Evolutionary conservation across 37 sponge, comb jelly and placozoan genomes (phyloP).

Genomic region (Spongia lamella): DNA sequence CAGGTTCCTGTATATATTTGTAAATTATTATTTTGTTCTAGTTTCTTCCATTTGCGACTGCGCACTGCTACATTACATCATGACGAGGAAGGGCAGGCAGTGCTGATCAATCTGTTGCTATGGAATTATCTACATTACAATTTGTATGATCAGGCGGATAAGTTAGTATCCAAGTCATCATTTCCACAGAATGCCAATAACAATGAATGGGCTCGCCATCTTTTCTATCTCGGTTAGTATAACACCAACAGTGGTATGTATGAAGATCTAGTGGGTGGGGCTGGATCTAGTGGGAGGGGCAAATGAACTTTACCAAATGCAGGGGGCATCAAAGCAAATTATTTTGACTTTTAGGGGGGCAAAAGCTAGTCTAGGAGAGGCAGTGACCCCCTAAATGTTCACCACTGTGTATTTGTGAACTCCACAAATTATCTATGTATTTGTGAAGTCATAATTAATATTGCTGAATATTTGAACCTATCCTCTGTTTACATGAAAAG

Average conservation of each 20-base stretch:
- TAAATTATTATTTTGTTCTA: slow-evolving; percentile 2
- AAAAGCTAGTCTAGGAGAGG: too few relatives aligned
- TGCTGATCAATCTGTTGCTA: slow-evolving; percentile 87
- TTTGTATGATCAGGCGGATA: slow-evolving; percentile 94
- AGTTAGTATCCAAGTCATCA: slow-evolving; percentile 84
- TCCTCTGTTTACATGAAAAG: too few relatives aligned
- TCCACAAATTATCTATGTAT: too few relatives aligned
- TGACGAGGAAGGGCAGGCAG: slow-evolving; percentile 89
- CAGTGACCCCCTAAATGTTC: too few relatives aligned
- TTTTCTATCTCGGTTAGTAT: slow-evolving; percentile 84
- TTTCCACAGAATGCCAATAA: slow-evolving; percentile 93
- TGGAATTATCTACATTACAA: slow-evolving; percentile 94
- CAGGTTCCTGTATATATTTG: slow-evolving; percentile 1
- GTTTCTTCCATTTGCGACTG: slow-evolving; percentile 83
- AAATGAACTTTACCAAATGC: too few relatives aligned
- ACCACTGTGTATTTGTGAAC: too few relatives aligned
- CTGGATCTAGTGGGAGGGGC: too few relatives aligned
- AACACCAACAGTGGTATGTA: neutral
- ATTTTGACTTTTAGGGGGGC: too few relatives aligned
- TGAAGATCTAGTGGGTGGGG: too few relatives aligned
- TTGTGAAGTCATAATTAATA: too few relatives aligned
- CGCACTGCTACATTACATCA: slow-evolving; percentile 85
- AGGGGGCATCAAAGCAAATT: too few relatives aligned
- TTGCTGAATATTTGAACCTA: too few relatives aligned
- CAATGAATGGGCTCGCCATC: slow-evolving; percentile 89